Conservation (phyloP, 35 echinoderm and acorn worm species). For the Ophioderma brevispina region DNA sequence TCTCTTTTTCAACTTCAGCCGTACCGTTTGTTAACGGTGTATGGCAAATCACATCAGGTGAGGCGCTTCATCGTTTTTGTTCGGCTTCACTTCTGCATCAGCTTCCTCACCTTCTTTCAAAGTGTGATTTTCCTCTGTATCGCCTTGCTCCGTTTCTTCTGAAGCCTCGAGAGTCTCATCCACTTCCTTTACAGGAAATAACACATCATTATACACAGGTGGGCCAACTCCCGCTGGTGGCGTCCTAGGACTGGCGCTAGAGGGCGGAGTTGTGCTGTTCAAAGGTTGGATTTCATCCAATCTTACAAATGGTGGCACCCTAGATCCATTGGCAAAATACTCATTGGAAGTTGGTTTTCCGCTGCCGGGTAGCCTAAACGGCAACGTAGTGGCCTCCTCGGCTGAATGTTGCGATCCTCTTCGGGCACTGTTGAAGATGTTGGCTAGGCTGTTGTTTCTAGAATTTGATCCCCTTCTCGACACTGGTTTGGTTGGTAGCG, state of each 20-base stretch:
- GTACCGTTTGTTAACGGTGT: no score
- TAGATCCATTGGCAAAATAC: constrained; percentile 3
- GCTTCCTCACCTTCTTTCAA: background rate
- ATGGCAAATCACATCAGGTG: no score
- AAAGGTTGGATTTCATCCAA: constrained; percentile 38
- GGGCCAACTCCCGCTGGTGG: background rate
- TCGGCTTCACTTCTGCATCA: background rate
- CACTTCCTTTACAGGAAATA: background rate
- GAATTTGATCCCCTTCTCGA: constrained; percentile 62
- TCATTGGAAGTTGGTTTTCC: background rate
- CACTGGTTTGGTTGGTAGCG: constrained; percentile 44
- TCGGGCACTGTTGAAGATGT: constrained; percentile 14
- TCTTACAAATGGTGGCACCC: constrained; percentile 16
- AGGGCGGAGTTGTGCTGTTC: background rate
- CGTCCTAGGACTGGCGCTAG: background rate
- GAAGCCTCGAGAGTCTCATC: background rate
- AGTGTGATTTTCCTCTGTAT: background rate
- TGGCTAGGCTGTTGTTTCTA: constrained; percentile 30
- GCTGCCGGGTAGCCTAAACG: constrained; percentile 14
- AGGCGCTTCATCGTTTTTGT: no score
- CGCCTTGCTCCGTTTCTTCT: background rate
- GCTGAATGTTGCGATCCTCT: constrained; percentile 26
- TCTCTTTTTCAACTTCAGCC: no score
- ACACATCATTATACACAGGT: background rate
- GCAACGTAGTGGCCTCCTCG: background rate